phyloP scores from a whole-genome alignment of 2,113 vertebrate species.

The Strix uralensis region DNA sequence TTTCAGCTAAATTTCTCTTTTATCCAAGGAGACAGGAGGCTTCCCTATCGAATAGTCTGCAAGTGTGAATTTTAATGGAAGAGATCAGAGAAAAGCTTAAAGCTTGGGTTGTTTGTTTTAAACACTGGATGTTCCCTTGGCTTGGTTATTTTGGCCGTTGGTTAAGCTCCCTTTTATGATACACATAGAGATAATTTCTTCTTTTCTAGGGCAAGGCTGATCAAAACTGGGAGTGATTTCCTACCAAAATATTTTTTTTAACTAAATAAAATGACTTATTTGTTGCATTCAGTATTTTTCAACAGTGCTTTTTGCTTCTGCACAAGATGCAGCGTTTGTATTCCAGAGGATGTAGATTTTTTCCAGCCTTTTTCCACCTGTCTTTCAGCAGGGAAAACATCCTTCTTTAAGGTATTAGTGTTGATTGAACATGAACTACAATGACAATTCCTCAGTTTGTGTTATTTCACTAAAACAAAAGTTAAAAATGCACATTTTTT shows the following conservation, averaged over 20 bases:
- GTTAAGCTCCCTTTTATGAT: conserved; percentile 6
- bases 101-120: not conserved
- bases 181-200: conserved; percentile 8
- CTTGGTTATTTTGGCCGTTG: conserved; percentile 18
- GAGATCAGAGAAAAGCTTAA: conserved; percentile 36
- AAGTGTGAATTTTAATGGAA: conserved; percentile 23
- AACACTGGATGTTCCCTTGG: conserved; percentile 4
- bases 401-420: not conserved
- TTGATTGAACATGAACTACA: not conserved
- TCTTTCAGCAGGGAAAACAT: not conserved
- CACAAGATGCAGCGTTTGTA: not conserved
- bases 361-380: not conserved
- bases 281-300: not conserved
- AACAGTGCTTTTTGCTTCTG: not conserved
- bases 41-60: not conserved
- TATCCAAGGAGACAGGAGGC: not conserved
- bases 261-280: not conserved
- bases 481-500: not conserved
- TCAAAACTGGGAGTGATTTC: not conserved
- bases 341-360: not conserved
- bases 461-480: not conserved
- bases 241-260: not conserved
- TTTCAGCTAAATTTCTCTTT: not conserved
- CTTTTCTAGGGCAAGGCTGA: not conserved
- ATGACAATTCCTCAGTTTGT: not conserved